phyloP scores from a whole-genome alignment of 2,113 vertebrate species.

The Anas platyrhynchos region DNA sequence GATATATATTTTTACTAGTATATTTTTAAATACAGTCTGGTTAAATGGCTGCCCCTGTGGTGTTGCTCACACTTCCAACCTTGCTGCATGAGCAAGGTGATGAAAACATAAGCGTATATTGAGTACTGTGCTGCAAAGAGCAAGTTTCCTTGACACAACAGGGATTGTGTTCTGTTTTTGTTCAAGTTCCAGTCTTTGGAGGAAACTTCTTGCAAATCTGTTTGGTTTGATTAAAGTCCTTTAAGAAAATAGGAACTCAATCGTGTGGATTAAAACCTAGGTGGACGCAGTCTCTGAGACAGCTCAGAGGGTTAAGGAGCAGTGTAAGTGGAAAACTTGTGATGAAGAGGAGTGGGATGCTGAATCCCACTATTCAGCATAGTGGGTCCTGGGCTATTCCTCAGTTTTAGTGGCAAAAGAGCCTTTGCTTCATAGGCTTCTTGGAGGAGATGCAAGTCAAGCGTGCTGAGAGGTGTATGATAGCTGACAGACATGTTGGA shows the following conservation, averaged over 20 bases:
- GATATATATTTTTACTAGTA: background rate
- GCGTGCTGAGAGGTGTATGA: background rate
- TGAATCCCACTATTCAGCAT: too few relatives aligned
- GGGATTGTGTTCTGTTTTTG: background rate
- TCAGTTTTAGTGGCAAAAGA: background rate
- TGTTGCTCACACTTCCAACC: background rate
- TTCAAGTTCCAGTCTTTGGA: background rate
- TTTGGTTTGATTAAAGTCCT: background rate
- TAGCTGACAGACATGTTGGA: background rate
- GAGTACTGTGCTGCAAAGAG: background rate
- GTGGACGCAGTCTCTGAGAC: background rate
- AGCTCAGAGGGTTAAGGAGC: background rate
- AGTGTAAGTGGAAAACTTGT: background rate
- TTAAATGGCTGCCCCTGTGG: background rate
- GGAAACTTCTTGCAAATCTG: background rate
- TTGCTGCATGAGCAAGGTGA: background rate
- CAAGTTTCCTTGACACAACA: background rate
- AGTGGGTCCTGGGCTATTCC: background rate
- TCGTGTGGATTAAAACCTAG: slow-evolving; percentile 1
- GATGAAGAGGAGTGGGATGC: background rate
- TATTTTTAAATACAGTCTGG: background rate
- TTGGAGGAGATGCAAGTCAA: background rate
- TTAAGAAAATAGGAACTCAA: background rate
- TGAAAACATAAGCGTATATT: background rate
- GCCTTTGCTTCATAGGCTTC: background rate